phyloP scores from a whole-genome alignment of 1,140 invertebrate genomes.

The Leptoteleia sp. region DNA sequence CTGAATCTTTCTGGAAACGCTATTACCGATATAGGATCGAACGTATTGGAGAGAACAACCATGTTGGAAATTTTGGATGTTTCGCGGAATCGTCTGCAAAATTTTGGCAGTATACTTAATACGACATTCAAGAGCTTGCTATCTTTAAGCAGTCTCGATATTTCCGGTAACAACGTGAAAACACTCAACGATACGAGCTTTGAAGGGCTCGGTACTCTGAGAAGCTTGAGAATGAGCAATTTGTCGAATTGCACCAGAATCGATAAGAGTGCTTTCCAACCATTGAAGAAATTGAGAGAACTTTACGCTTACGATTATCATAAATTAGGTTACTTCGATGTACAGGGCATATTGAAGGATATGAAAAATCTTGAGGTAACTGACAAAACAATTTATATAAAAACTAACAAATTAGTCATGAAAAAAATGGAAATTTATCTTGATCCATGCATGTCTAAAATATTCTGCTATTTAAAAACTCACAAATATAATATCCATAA shows the following conservation, averaged over 20 bases:
- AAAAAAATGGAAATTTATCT: too few species aligned
- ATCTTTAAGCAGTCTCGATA: constrained; percentile 85
- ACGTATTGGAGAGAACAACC: constrained; percentile 88
- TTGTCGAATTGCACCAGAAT: constrained; percentile 87
- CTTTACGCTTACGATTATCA: constrained; percentile 88
- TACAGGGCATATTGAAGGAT: constrained; percentile 88
- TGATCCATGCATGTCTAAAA: too few species aligned
- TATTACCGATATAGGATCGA: constrained; percentile 84
- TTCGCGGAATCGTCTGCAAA: constrained; percentile 87
- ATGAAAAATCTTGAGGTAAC: constrained; percentile 85
- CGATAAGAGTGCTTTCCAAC: constrained; percentile 90
- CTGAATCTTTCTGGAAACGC: constrained; percentile 92
- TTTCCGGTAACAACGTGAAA: constrained; percentile 89
- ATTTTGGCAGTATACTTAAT: constrained; percentile 78
- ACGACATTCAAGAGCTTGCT: constrained; percentile 83
- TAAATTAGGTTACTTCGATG: constrained; percentile 90
- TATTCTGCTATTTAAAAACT: not conserved
- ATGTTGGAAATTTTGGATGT: constrained; percentile 89
- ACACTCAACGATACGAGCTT: constrained; percentile 88
- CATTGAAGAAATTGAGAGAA: constrained; percentile 85
- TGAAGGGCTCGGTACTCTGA: constrained; percentile 85
- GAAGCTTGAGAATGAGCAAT: constrained; percentile 85
- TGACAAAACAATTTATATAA: too few species aligned
- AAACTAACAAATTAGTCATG: too few species aligned
- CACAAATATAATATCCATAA: constrained; percentile 5